Evolutionary conservation across 2,113 vertebrate genomes (phyloP).

Genomic region (Trogon surrucura): DNA sequence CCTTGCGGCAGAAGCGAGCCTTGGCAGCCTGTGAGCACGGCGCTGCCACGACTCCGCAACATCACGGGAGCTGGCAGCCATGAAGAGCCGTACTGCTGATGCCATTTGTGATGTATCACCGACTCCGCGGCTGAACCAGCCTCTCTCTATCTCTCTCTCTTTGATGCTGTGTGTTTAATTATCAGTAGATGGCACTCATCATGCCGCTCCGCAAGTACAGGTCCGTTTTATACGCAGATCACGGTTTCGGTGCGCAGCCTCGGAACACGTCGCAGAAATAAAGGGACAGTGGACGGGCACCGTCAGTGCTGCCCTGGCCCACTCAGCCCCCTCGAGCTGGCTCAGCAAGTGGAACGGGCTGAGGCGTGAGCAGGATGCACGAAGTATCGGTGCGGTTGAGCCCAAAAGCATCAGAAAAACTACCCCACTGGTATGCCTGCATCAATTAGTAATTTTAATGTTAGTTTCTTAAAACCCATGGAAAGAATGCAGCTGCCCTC

Average conservation of each 20-base stretch:
- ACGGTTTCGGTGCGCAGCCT: neutral
- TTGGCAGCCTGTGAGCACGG: neutral
- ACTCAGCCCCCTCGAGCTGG: neutral
- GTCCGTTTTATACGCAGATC: neutral
- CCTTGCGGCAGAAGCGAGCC: neutral
- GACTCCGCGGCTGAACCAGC: neutral
- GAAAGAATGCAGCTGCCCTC: neutral
- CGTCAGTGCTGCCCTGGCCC: neutral
- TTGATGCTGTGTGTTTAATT: neutral
- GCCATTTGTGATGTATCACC: fast-evolving
- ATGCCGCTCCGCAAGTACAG: neutral
- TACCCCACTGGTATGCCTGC: neutral
- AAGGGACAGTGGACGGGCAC: fast-evolving
- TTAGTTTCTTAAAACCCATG: neutral
- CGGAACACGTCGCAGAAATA: neutral
- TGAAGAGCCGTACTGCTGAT: neutral
- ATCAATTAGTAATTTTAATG: neutral
- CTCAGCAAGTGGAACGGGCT: neutral
- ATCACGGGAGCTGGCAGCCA: neutral
- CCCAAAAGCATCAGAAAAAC: neutral
- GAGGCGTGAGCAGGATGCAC: neutral
- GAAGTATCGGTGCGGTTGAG: neutral
- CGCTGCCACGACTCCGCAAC: neutral
- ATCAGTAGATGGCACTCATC: slow-evolving; percentile 24
- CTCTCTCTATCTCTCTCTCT: neutral